Base-by-base conservation (phyloP, 2,888 invertebrate species). In the Ypsolopha scabrella region DNA sequence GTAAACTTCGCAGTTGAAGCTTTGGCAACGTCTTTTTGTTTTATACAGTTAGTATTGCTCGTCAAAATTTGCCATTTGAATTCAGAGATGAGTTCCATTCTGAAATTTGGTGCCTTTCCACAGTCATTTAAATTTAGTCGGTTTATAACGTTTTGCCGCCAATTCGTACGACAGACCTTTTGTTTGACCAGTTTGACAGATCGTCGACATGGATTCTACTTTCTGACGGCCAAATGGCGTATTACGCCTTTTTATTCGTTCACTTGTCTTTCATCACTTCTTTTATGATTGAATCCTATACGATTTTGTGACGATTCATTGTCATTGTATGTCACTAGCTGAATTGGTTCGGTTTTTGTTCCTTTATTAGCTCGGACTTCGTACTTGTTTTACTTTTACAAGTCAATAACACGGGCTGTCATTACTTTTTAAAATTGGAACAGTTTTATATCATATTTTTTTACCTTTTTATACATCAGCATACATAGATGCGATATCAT, bases 141-240 rank as follows among this genome's bases (percentile, higher is more conserved):
- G 67, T 63, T 74, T 72, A 72, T 75, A 72, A 65, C 65, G 68
- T 65, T 67, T 65, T 64, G 64, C 70, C 72, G 70, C 69, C 71
- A 64, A 72, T 68, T 67, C 67, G 60, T 48, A 55, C 59, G 59
- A 52, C 56, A 61, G 63, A 64, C 67, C 74, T 73, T 75, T 70
- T 56, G 79, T 85, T 83, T 79, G 82, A 76, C 76, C 81, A 80
- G 82, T 81, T 82, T 85, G 85, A 85, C 86, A 85, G 82, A 81
- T 80, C 76, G 80, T 72, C 75, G 74, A 79, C 81, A 71, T 78
- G 79, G 74, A 80, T 75, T 78, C 79, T 74, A 75, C 79, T 78
- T 75, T 78, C 75, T 75, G 75, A 74, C 70, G 72, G 71, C 72
- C 76, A 82, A 83, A 83, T 82, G 79, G 75, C 78, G 79, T 80